Conservation (phyloP, 2,888 invertebrate species). For the Athripsodes cinereus region DNA sequence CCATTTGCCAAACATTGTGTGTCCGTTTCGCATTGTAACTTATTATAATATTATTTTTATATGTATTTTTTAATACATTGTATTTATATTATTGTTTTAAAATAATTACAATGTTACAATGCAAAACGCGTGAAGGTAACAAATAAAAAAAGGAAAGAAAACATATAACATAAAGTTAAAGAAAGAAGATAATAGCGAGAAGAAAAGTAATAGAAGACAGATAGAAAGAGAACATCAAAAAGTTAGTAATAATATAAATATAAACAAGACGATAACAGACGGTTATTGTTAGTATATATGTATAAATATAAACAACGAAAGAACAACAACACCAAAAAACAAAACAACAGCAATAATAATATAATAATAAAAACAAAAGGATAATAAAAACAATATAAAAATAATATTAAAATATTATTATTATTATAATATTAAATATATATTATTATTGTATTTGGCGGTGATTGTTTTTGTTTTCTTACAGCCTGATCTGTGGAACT, state of each 20-base stretch:
- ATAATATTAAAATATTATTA: not conserved
- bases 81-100: no score
- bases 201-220: constrained; percentile 32
- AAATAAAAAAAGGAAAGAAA: no score
- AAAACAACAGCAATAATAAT: constrained; percentile 29
- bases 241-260: constrained; percentile 22
- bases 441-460: constrained; percentile 18
- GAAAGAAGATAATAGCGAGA: constrained; percentile 26
- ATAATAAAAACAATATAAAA: no score
- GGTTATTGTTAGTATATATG: no score
- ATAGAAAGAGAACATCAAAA: constrained; percentile 32
- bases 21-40: constrained; percentile 3
- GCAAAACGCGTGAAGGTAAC: no score
- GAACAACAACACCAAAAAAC: constrained; percentile 36
- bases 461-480: constrained; percentile 57
- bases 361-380: constrained; percentile 30
- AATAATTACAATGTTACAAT: no score
- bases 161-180: not conserved
- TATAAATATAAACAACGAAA: constrained; percentile 29
- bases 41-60: no score
- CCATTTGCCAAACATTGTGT: constrained; percentile 21
- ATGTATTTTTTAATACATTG: no score
- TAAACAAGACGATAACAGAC: constrained; percentile 17
- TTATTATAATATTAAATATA: constrained; percentile 6
- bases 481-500: constrained; percentile 99